Base-by-base conservation (phyloP, 2,888 invertebrate species). In the Spisula subtruncata region DNA sequence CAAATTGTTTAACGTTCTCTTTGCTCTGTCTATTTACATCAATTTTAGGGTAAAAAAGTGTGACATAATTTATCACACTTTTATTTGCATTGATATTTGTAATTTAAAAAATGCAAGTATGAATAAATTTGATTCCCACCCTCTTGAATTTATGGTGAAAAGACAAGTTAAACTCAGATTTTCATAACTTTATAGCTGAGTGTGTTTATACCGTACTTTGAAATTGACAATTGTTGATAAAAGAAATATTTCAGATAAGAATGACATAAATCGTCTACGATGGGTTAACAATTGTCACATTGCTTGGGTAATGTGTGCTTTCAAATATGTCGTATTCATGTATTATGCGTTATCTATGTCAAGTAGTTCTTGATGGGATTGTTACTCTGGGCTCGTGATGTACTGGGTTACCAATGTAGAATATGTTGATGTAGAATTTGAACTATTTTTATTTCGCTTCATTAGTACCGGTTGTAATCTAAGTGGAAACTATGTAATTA, bases 231-330 rank as follows among this genome's bases (percentile, higher is more conserved):
- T n/a, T n/a, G n/a, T n/a, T 56, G 85, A 85, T 85, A 54, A 85
- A 56, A 51, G 51, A 79, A 85, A 85, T 85, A 85, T 79, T 85
- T 79, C 25, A 85, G 85, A 85, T 85, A 85, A 85, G 80, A 54
- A 51, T 51, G 75, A 84, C 75, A 84, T 71, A 51, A 75, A 75
- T 84, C 4, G 6, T 46, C 41, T 46, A 12, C 66, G 83, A 83
- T 83, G 41, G 60, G n/a, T 71, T 66, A 41, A 46, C 46, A 79
- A 79, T 79, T 79, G 75, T 85, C 85, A 25, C 46, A 51, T 14
- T 35, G 79, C 2, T 66, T 79, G 35, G 10, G 25, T 66, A 66
- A 66, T 66, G n/a, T n/a, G 5, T n/a, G 60, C 60, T 66, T n/a
- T 66, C 10, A 25, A 66, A 25, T 66, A 66, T 25, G 25, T 66